phyloP scores from a whole-genome alignment of 2,888 invertebrate species.

The Caenorhabditis sp. region DNA sequence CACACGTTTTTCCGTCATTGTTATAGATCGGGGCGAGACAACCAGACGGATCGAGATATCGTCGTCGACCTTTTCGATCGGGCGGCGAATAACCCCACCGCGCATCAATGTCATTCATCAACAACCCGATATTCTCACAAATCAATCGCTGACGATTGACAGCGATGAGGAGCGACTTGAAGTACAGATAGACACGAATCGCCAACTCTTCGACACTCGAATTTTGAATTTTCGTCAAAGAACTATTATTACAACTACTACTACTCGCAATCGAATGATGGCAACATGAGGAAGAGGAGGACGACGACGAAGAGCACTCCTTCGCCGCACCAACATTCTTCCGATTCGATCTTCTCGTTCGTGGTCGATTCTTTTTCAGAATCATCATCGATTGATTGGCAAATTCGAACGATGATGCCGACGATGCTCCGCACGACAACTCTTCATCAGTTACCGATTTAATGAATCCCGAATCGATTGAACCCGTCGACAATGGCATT shows the following conservation, averaged over 20 bases:
- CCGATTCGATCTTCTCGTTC: background rate
- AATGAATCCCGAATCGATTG: constrained; percentile 36
- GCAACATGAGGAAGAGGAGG: constrained; percentile 10
- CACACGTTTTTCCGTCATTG: constrained; percentile 1
- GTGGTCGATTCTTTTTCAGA: background rate
- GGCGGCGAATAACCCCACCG: constrained; percentile 36
- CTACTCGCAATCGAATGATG: background rate
- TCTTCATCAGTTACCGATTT: constrained; percentile 17
- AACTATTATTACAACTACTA: background rate
- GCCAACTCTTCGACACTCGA: constrained; percentile 26
- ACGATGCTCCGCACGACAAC: constrained; percentile 1
- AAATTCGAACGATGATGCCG: background rate
- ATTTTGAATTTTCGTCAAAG: background rate
- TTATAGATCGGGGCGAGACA: constrained; percentile 39
- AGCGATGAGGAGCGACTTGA: constrained; percentile 36
- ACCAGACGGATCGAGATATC: constrained; percentile 33
- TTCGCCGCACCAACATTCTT: background rate
- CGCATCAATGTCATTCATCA: constrained; percentile 38
- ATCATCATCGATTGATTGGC: background rate
- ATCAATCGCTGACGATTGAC: constrained; percentile 35
- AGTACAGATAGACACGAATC: constrained; percentile 44
- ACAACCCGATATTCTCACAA: constrained; percentile 32
- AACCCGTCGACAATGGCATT: constrained; percentile 42
- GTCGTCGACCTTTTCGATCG: constrained; percentile 27
- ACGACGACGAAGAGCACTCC: background rate